Base-by-base conservation (phyloP, 2,888 invertebrate genomes). In the Leptogaster cylindrica region DNA sequence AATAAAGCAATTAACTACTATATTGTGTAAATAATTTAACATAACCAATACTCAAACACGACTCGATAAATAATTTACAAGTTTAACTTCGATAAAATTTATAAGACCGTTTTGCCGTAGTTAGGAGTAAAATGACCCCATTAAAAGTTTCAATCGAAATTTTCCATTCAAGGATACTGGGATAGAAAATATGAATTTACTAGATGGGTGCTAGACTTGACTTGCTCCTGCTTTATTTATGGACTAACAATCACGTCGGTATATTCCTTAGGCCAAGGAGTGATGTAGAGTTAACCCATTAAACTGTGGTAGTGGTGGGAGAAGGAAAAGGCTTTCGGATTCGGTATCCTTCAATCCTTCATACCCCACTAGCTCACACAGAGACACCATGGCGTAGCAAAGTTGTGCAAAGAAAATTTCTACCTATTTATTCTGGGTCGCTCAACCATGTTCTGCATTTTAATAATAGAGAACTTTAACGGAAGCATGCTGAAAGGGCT, bases 391-490 rank as follows among this genome's bases (percentile, higher is more conserved):
- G 27, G 27, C 33, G 27, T 20, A 31, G 27, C 31, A 52, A 31
- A 18, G 5, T 8, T 31, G 14, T 31, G 16, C n/a, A 31, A 31
- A n/a, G 10, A 33, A 52, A 52, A 33, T 33, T 52, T 52, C 18
- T 31, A 52, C 33, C 52, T 58, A 58, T 58, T 58, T 58, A 58
- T 58, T 36, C 41, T 14, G 23, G 46, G 41, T 41, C 39, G 41
- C 58, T 58, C 58, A 58, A 25, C 58, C 58, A 41, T 58, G 58
- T 41, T 16, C 58, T 58, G 41, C 18, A 58, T 58, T 58, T 39
- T 39, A 39, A 41, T 39, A 58, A 58, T 25, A 39, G 39, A 23
- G 39, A 41, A 58, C 25, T 39, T 58, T 58, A 58, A 23, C 36
- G 23, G 36, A 36, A 39, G 20, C 39, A 12, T 18, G 25, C 31